Evolutionary conservation across 2,888 invertebrate species (phyloP), one percentile per base, ranked within the genome.

Genomic region (Aleiodes testaceus): DNA sequence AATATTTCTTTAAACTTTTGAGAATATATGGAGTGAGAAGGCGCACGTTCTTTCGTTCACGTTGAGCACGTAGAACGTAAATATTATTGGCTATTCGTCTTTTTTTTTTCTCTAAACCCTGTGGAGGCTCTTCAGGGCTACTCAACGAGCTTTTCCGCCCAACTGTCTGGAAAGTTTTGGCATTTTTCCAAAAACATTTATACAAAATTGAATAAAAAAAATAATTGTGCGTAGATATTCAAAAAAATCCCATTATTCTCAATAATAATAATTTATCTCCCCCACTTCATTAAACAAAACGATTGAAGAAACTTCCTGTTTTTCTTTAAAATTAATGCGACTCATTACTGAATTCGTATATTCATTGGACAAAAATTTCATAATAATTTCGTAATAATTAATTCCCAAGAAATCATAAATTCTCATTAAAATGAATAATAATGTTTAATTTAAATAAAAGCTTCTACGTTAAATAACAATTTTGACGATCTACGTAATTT

Each of bases 141-240:
- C 22, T n/a, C 53, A 42, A 67, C 67, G 69, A 70, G 72, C 79
- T 81, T 80, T 79, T 85, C 82, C 82, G 85, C 82, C 84, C 83
- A 85, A 85, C 85, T 82, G 85, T 86, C 85, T 85, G 83, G 81
- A 84, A 84, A 85, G 80, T 83, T 85, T 84, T 85, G 85, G 85
- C 81, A 66, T 64, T 16, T 50, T 12, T 81, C 86, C 86, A 85
- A 81, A n/a, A 76, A 76, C 67, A 74, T 76, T 72, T 70, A 71
- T 71, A 72, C 66, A 67, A 65, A 55, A 55, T 5, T 53, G 3
- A 26, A 26, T n/a, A 26, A 30, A 55, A 30, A 55, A 14, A 1
- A 16, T 14, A 7, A n/a, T 49, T n/a, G 2, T 55, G 53, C n/a
- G 30, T 55, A 30, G 30, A 26, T n/a, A 11, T 30, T 55, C 30